Conservation (phyloP, 2,888 invertebrate species). For the Philereme transversata region DNA sequence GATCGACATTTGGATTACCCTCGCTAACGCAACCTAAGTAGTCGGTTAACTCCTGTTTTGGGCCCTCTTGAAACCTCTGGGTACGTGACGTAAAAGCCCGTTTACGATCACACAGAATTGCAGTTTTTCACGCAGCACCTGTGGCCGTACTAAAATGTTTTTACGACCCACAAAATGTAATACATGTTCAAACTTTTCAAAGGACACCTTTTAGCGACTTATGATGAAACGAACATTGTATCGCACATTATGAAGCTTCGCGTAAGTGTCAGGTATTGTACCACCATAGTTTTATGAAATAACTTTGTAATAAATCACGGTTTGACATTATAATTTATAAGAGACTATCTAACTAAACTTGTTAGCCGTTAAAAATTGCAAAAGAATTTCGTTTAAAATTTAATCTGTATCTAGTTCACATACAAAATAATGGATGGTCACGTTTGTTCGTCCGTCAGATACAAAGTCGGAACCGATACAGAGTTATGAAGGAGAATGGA, state of each 20-base stretch:
- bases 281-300: constrained; percentile 2
- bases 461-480: constrained; percentile 55
- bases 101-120: constrained; percentile 63
- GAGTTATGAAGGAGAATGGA: constrained; percentile 68
- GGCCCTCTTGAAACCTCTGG: constrained; percentile 38
- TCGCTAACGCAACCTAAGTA: constrained; percentile 33
- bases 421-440: constrained; percentile 38
- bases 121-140: constrained; percentile 69
- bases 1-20: constrained; percentile 42
- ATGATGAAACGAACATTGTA: constrained; percentile 34
- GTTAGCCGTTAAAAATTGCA: no score
- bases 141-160: constrained; percentile 70
- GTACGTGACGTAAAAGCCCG: constrained; percentile 53
- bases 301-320: not conserved
- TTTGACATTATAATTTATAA: not conserved
- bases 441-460: constrained; percentile 45
- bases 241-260: constrained; percentile 3
- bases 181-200: constrained; percentile 53
- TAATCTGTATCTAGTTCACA: constrained; percentile 31
- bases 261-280: not conserved
- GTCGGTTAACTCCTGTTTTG: constrained; percentile 42
- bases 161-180: constrained; percentile 64
- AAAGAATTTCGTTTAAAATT: constrained; percentile 6
- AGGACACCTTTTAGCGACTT: constrained; percentile 32
- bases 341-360: no score